phyloP scores from a whole-genome alignment of 2,113 vertebrate species.

The Seriola rivoliana region DNA sequence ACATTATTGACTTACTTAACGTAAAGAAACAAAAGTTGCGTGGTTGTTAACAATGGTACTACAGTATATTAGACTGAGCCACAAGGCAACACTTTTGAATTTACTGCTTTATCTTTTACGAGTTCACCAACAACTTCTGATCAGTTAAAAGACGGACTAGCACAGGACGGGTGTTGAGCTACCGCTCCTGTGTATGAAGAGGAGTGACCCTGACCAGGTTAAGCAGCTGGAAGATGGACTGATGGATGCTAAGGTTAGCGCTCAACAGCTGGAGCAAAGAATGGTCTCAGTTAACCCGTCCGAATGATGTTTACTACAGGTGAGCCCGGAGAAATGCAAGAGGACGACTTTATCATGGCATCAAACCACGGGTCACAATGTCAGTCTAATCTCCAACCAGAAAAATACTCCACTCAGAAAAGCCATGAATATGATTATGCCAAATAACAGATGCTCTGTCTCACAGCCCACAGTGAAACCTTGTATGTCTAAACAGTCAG shows the following conservation, averaged over 20 bases:
- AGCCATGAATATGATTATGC: conserved; percentile 80
- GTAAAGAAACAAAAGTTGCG: not conserved
- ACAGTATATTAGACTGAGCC: not conserved
- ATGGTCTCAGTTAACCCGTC: conserved; percentile 39
- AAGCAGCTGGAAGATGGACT: not conserved
- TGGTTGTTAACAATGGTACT: not conserved
- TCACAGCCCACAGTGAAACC: conserved; percentile 18
- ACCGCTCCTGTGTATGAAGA: not conserved
- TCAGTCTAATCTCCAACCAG: conserved; percentile 71
- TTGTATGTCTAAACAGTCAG: conserved; percentile 21
- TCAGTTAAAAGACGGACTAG: not conserved
- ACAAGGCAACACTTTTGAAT: not conserved
- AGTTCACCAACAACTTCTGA: not conserved
- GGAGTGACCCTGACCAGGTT: conserved; percentile 10
- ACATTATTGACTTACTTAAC: not conserved
- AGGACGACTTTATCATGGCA: conserved; percentile 52
- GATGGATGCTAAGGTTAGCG: conserved; percentile 19
- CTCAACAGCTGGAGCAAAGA: conserved; percentile 28
- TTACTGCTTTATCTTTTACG: not conserved
- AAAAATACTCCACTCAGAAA: conserved; percentile 70
- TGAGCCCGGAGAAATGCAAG: conserved; percentile 41
- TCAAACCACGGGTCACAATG: conserved; percentile 67
- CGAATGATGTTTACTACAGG: conserved; percentile 40
- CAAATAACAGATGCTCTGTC: conserved; percentile 64
- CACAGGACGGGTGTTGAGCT: not conserved